Conservation (phyloP, 2,888 invertebrate genomes). For the Drosophila demipolita region DNA sequence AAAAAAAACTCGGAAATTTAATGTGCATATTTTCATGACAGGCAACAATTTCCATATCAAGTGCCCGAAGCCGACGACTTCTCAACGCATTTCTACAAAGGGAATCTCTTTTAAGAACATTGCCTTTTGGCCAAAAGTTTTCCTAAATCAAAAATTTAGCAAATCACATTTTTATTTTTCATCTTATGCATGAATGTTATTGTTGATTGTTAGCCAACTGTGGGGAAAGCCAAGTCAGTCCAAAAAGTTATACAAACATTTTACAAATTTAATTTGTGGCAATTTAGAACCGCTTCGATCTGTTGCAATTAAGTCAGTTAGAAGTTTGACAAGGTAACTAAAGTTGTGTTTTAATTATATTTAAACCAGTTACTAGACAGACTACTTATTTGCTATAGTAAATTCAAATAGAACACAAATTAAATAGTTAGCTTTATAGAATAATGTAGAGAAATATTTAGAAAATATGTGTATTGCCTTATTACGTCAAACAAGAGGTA, state of each 20-base stretch:
- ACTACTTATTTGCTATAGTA: not conserved
- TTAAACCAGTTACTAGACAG: not conserved
- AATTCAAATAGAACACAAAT: not conserved
- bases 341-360: not conserved
- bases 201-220: conserved; percentile 31
- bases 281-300: not conserved
- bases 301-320: not conserved
- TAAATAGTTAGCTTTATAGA: not conserved
- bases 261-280: not conserved
- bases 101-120: conserved; percentile 40
- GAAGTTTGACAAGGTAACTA: not conserved
- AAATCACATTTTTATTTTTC: conserved; percentile 39
- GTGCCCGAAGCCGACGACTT: conserved; percentile 35
- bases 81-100: conserved; percentile 17
- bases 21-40: conserved; percentile 77
- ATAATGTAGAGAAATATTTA: not conserved
- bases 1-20: conserved; percentile 60
- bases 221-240: not conserved
- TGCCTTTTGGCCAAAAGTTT: conserved; percentile 22
- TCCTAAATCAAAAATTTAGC: conserved; percentile 16
- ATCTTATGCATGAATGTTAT: conserved; percentile 25
- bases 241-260: not conserved
- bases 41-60: conserved; percentile 73
- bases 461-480: not conserved
- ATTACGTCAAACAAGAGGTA: not conserved